Conservation (phyloP, 2,888 invertebrate species). For the Coelopa pilipes region DNA sequence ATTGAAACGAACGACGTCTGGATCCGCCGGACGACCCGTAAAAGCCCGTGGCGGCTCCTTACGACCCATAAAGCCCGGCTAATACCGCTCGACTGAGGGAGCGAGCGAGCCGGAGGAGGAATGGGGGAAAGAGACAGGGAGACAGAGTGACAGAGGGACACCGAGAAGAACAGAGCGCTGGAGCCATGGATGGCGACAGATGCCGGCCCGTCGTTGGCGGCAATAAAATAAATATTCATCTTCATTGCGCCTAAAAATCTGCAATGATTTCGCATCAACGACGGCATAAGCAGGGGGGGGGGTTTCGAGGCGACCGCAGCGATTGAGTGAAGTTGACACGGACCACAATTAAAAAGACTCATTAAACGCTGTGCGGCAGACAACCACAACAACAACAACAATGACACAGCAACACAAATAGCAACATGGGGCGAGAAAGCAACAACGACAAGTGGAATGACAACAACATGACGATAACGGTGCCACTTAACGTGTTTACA, state of each 20-base stretch:
- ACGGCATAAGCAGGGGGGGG: not conserved
- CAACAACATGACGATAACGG: not conserved
- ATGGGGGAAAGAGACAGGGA: too few relatives aligned
- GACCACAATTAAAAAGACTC: constrained; percentile 56
- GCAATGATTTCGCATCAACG: constrained; percentile 14
- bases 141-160: too few relatives aligned
- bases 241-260: constrained; percentile 49
- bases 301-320: not conserved
- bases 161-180: too few relatives aligned
- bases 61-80: too few relatives aligned
- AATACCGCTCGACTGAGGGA: too few relatives aligned
- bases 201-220: too few relatives aligned
- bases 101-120: too few relatives aligned
- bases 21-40: too few relatives aligned
- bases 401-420: not conserved
- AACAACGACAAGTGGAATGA: not conserved
- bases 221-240: constrained; percentile 53
- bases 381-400: constrained; percentile 16
- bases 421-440: not conserved
- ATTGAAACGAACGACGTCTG: too few relatives aligned
- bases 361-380: constrained; percentile 53
- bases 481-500: constrained; percentile 8
- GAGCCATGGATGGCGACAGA: too few relatives aligned
- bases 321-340: constrained; percentile 43
- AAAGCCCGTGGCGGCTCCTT: too few relatives aligned